Evolutionary conservation across 2,113 vertebrate species (phyloP).

Genomic region (Camarhynchus parvulus): DNA sequence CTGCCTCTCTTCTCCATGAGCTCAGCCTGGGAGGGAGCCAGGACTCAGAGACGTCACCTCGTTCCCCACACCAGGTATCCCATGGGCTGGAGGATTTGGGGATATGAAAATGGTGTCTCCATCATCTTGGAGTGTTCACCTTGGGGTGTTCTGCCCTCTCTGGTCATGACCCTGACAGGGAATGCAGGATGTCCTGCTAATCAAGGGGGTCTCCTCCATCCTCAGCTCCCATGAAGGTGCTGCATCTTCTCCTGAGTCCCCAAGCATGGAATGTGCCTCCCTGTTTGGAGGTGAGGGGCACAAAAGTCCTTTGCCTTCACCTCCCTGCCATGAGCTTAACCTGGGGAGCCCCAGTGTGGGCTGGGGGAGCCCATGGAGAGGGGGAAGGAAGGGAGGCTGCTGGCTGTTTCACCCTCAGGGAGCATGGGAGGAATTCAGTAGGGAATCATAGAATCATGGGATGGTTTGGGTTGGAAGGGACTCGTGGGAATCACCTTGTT

Average conservation of each 20-base stretch:
- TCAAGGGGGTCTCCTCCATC: background rate
- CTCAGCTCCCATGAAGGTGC: background rate
- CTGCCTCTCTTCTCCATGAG: background rate
- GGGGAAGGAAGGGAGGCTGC: background rate
- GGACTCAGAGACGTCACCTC: background rate
- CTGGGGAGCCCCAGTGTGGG: background rate
- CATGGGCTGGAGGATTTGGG: background rate
- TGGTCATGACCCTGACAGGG: background rate
- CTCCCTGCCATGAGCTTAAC: background rate
- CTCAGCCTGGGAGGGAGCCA: background rate
- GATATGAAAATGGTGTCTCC: background rate
- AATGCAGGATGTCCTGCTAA: accelerated
- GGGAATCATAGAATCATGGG: background rate
- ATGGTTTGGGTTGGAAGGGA: background rate
- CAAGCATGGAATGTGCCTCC: background rate
- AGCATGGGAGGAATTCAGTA: background rate
- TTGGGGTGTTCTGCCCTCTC: background rate
- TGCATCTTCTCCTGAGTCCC: background rate
- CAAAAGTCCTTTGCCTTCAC: background rate
- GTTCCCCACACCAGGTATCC: accelerated
- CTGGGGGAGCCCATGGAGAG: accelerated
- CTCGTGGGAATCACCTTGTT: background rate
- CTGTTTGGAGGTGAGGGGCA: background rate
- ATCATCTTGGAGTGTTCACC: background rate
- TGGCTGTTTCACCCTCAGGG: background rate